Conservation (phyloP, 2,888 invertebrate genomes). For the Choreutis nemorana region DNA sequence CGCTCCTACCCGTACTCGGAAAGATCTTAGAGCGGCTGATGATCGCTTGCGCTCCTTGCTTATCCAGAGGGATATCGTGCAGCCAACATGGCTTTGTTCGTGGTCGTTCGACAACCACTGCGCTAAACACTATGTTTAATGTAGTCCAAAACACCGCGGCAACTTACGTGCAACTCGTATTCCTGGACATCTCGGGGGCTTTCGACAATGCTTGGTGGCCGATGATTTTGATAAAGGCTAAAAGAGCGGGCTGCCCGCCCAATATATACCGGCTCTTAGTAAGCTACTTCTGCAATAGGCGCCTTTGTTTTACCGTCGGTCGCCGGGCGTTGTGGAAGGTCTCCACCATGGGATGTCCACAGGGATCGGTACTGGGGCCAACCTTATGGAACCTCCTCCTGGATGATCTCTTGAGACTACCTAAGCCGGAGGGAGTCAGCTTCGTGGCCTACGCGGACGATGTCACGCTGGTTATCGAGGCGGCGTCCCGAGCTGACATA, state of each 20-base stretch:
- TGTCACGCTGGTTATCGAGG: too few species aligned
- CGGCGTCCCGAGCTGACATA: too few species aligned
- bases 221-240: constrained; percentile 13
- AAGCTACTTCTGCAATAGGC: too few species aligned
- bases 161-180: constrained; percentile 13
- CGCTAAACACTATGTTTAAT: too few species aligned
- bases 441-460: too few species aligned
- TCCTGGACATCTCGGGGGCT: constrained; percentile 21
- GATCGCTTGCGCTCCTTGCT: constrained; percentile 1
- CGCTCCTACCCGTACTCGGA: constrained; percentile 17
- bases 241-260: constrained; percentile 5
- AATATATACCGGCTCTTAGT: too few species aligned
- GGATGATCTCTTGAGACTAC: too few species aligned
- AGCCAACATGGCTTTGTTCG: constrained; percentile 16
- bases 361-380: constrained; percentile 11
- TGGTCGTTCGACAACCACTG: too few species aligned
- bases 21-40: constrained; percentile 12
- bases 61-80: constrained; percentile 3
- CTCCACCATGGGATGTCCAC: constrained; percentile 11
- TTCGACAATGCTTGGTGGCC: constrained; percentile 21
- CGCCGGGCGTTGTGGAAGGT: constrained; percentile 7
- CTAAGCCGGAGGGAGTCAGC: too few species aligned
- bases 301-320: constrained; percentile 7
- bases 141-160: neutral
- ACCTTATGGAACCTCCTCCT: too few species aligned